phyloP scores from a whole-genome alignment of 2,797 vertebrate species.

The Australoheros facetus region DNA sequence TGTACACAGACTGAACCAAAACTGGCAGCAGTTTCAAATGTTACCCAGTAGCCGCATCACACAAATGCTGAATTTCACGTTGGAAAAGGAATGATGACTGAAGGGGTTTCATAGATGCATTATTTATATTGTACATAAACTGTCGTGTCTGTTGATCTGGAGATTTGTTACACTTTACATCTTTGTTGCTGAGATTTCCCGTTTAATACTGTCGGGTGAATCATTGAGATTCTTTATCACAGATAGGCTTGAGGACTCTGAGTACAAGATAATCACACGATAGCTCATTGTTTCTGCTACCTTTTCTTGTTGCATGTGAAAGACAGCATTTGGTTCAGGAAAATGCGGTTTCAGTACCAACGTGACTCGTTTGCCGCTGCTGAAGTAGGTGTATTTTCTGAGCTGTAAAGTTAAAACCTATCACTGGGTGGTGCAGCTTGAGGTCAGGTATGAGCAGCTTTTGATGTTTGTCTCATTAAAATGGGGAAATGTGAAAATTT shows the following conservation, averaged over 20 bases:
- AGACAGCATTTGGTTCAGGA: background rate
- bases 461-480: slow-evolving; percentile 24
- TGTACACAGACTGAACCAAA: slow-evolving; percentile 35
- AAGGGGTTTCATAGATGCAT: slow-evolving; percentile 11
- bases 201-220: slow-evolving; percentile 16
- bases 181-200: slow-evolving; percentile 19
- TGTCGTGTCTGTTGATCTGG: slow-evolving; percentile 28
- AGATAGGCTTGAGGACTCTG: background rate
- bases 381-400: background rate
- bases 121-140: slow-evolving; percentile 21
- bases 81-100: slow-evolving; percentile 3
- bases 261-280: slow-evolving; percentile 8
- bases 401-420: slow-evolving; percentile 5
- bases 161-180: slow-evolving; percentile 60
- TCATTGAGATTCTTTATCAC: slow-evolving; percentile 57
- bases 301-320: slow-evolving; percentile 25
- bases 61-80: slow-evolving; percentile 34
- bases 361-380: background rate
- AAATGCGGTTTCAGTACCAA: background rate
- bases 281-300: slow-evolving; percentile 10
- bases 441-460: slow-evolving; percentile 18
- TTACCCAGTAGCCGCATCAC: slow-evolving; percentile 12
- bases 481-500: slow-evolving; percentile 17
- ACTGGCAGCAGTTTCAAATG: slow-evolving; percentile 2
- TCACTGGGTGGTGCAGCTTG: background rate